Conservation (phyloP, 2,113 vertebrate genomes). For the Ochotona princeps region DNA sequence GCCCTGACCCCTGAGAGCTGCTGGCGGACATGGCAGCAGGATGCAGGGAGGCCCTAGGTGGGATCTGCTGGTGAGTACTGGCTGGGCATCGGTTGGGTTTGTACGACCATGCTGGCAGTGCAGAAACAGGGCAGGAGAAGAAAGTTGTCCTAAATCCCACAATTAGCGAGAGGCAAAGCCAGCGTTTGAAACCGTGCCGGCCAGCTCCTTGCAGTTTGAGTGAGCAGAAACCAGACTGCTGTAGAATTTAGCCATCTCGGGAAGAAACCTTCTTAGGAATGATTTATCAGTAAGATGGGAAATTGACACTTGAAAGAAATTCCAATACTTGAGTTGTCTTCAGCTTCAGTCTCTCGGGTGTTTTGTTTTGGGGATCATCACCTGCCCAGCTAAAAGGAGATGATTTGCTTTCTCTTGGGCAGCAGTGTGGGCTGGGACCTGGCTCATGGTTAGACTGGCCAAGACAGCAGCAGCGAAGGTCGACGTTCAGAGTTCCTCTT, state of each 20-base stretch:
- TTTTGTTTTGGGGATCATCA: not conserved
- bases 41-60: not conserved
- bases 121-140: not conserved
- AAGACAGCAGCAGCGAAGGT: not conserved
- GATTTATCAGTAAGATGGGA: not conserved
- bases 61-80: not conserved
- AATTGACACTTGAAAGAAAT: not conserved
- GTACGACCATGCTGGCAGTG: not conserved
- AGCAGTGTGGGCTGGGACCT: not conserved
- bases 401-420: not conserved
- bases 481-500: not conserved
- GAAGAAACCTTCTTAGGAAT: not conserved
- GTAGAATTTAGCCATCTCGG: not conserved
- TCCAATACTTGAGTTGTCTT: conserved; percentile 4
- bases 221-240: not conserved
- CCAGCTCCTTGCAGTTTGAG: not conserved
- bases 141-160: not conserved
- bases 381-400: conserved; percentile 2
- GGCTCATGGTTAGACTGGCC: not conserved
- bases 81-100: conserved; percentile 5
- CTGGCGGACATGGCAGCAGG: not conserved
- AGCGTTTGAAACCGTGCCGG: not conserved
- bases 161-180: not conserved
- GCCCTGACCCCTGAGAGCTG: not conserved
- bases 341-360: conserved; percentile 39